phyloP scores from a whole-genome alignment of 2,888 invertebrate species.

The Ophioninae sp. region DNA sequence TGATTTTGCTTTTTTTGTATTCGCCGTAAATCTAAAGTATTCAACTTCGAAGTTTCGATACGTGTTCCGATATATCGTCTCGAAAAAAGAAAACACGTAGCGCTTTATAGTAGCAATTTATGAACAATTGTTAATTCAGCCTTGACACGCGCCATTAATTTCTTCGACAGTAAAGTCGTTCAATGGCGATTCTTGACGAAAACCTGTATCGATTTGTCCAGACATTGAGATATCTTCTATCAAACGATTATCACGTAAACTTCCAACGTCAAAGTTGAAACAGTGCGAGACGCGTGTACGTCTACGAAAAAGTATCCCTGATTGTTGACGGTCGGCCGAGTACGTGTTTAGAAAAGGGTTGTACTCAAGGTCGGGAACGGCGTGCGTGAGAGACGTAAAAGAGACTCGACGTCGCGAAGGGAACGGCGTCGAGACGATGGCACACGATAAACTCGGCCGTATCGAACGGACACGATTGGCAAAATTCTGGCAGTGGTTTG shows the following conservation, averaged over 20 bases:
- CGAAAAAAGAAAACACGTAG: neutral
- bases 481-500: slow-evolving; percentile 63
- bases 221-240: neutral
- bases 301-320: neutral
- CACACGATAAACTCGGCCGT: slow-evolving; percentile 10
- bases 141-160: neutral
- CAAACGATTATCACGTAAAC: too few relatives aligned
- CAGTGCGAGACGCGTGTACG: neutral
- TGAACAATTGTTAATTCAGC: neutral
- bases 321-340: neutral
- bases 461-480: slow-evolving; percentile 59
- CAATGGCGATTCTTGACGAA: neutral
- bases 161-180: neutral
- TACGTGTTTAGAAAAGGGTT: neutral
- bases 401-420: neutral
- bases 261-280: neutral
- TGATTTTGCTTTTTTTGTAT: neutral
- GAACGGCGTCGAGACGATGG: neutral
- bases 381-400: neutral
- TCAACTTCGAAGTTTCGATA: neutral
- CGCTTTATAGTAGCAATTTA: neutral
- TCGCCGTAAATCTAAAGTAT: neutral
- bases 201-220: neutral
- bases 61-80: neutral
- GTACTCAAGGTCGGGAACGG: neutral